These are phyloP conservation scores for Nasonia giraulti DNA, from an alignment of 1,140 invertebrate species.

Conservation along the genomic window DNA sequence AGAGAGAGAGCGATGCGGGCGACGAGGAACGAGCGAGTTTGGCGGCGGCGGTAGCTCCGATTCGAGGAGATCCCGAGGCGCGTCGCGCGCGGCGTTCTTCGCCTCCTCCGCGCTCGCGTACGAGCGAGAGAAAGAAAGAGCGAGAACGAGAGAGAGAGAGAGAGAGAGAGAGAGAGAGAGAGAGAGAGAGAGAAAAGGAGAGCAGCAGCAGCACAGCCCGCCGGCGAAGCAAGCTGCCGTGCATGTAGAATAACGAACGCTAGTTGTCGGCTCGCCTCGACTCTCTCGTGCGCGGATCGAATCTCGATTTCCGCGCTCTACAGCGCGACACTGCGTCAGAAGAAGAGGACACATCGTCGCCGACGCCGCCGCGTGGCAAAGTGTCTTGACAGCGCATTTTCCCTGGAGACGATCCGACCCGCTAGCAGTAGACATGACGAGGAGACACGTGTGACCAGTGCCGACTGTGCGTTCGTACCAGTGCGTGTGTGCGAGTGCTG, in stretches of 20 bases:
- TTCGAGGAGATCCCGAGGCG: background rate
- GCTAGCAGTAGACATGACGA: too few species aligned
- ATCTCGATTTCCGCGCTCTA: constrained; percentile 26
- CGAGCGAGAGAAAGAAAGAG: background rate
- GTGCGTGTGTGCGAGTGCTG: background rate
- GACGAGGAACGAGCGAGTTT: background rate
- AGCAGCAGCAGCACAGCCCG: background rate
- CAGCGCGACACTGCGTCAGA: too few species aligned
- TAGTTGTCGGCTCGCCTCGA: background rate
- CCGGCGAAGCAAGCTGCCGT: background rate
- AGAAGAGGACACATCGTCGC: background rate
- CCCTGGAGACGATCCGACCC: too few species aligned
- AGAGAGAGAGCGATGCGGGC: background rate
- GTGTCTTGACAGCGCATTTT: background rate
- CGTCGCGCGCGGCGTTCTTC: constrained; percentile 23
- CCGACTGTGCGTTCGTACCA: background rate
- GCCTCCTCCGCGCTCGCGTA: background rate
- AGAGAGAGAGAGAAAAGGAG: constrained; percentile 1
- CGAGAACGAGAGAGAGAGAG: background rate
- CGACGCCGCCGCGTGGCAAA: background rate
- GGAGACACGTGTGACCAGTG: too few species aligned
- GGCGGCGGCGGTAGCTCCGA: background rate
- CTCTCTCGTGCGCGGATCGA: constrained; percentile 5
- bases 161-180: constrained; percentile 8
- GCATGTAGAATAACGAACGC: constrained; percentile 1